These are phyloP conservation scores for Stictonetta naevosa DNA, from an alignment of 2,113 vertebrate species.

Conservation along the genomic window DNA sequence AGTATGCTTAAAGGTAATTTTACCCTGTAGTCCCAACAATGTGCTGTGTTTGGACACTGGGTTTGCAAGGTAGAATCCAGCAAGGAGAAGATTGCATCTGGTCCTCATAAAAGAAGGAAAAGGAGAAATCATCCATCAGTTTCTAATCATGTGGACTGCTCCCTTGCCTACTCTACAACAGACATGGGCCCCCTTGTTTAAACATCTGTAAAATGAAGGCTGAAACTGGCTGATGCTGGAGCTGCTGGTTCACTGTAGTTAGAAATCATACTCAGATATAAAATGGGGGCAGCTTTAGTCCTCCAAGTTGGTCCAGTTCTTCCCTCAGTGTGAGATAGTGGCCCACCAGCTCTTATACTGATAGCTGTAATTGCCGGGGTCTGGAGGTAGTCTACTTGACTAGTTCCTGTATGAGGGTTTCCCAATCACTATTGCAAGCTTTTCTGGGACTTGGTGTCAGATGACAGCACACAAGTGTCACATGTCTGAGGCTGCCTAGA, in stretches of 20 bases:
- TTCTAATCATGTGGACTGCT: neutral
- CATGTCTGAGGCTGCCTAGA: conserved; percentile 31
- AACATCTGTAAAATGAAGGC: neutral
- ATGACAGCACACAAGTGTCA: conserved; percentile 56
- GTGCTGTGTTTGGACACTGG: neutral
- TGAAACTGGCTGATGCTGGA: neutral
- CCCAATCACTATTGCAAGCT: conserved; percentile 21
- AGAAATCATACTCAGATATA: rapidly evolving
- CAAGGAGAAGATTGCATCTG: neutral
- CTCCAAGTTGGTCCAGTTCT: neutral
- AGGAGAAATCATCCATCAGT: neutral
- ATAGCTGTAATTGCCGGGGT: neutral
- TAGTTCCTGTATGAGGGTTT: neutral
- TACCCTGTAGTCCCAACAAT: neutral
- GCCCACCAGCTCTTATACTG: neutral
- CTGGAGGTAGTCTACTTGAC: neutral
- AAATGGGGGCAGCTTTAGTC: neutral
- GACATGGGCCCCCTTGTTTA: neutral
- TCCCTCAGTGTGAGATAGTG: neutral
- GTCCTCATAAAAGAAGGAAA: neutral
- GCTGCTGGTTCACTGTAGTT: neutral
- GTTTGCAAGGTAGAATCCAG: neutral
- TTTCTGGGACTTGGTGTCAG: conserved; percentile 59
- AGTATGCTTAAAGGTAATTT: too few species aligned
- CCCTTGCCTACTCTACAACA: rapidly evolving